phyloP scores from a whole-genome alignment of 92 coral and sea anemone genomes.

The Siderastrea siderea region DNA sequence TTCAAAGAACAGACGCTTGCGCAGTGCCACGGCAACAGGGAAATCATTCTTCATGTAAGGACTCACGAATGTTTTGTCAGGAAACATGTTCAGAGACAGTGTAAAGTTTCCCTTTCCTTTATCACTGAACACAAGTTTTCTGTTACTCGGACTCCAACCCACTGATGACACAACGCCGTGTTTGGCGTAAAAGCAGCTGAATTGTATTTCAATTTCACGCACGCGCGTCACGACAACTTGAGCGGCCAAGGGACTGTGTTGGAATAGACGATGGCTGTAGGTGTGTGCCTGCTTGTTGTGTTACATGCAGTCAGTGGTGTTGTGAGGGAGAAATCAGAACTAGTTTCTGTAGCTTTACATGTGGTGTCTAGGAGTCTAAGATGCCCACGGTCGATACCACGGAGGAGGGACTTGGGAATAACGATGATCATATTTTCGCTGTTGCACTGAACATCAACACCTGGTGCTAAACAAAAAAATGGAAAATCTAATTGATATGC shows the following conservation, averaged over 20 bases:
- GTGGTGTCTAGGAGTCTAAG: constrained; percentile 29
- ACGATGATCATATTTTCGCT: too few relatives aligned
- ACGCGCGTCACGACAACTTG: constrained; percentile 30
- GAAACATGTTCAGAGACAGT: background rate
- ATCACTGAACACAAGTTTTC: too few relatives aligned
- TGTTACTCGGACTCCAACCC: too few relatives aligned
- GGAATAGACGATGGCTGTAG: constrained; percentile 22
- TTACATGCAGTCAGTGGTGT: constrained; percentile 13
- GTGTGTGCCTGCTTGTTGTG: background rate
- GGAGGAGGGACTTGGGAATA: too few relatives aligned
- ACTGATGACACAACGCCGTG: background rate
- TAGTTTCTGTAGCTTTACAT: constrained; percentile 28
- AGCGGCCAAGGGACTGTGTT: constrained; percentile 32
- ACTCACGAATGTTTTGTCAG: too few relatives aligned
- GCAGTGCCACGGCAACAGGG: too few relatives aligned
- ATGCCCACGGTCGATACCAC: too few relatives aligned
- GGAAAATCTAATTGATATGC: too few relatives aligned
- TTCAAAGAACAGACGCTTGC: too few relatives aligned
- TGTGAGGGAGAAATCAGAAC: constrained; percentile 33
- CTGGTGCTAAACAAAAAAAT: too few relatives aligned
- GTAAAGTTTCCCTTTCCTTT: constrained; percentile 10
- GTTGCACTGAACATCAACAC: too few relatives aligned
- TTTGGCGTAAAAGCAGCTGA: constrained; percentile 38
- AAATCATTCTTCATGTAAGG: too few relatives aligned
- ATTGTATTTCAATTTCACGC: constrained; percentile 29